Conservation (phyloP, 2,888 invertebrate species). For the Andrena chrysosceles region DNA sequence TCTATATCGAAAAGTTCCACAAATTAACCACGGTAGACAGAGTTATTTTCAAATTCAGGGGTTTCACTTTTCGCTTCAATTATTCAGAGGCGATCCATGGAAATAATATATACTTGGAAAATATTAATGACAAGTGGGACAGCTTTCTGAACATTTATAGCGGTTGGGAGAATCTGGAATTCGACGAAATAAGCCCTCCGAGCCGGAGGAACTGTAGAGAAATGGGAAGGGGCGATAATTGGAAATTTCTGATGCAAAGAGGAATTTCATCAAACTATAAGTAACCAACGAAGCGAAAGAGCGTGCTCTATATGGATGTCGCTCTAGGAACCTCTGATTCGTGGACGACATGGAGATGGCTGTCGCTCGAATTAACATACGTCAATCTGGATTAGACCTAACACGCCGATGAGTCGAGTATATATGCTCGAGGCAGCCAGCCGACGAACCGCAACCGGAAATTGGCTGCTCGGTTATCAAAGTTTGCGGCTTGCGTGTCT, state of each 20-base stretch:
- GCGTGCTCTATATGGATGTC: background rate
- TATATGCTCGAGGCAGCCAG: slow-evolving; percentile 63
- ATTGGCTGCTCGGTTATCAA: slow-evolving; percentile 85
- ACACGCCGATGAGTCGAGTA: slow-evolving; percentile 78
- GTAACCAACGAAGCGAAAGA: background rate
- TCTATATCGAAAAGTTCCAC: background rate
- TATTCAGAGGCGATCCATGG: background rate
- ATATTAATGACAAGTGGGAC: background rate
- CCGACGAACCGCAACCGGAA: slow-evolving; percentile 84
- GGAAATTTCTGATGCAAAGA: background rate
- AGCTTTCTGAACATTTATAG: background rate
- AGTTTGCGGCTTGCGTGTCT: slow-evolving; percentile 85
- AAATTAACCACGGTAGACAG: background rate
- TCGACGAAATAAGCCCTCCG: too few species aligned
- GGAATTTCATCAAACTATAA: background rate
- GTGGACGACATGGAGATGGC: background rate
- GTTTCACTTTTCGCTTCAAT: background rate
- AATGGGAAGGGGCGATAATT: background rate
- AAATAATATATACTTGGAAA: background rate
- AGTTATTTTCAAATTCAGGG: background rate
- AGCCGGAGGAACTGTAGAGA: too few species aligned
- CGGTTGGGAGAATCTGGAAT: too few species aligned
- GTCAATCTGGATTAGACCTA: slow-evolving; percentile 73
- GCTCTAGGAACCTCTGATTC: background rate
- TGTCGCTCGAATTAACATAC: slow-evolving; percentile 66